Percentiles rank a stretch among this genome's conserved stretches.
phyloP scores from a whole-genome alignment of 92 coral and sea anemone genomes.

The Paragorgia papillata region DNA sequence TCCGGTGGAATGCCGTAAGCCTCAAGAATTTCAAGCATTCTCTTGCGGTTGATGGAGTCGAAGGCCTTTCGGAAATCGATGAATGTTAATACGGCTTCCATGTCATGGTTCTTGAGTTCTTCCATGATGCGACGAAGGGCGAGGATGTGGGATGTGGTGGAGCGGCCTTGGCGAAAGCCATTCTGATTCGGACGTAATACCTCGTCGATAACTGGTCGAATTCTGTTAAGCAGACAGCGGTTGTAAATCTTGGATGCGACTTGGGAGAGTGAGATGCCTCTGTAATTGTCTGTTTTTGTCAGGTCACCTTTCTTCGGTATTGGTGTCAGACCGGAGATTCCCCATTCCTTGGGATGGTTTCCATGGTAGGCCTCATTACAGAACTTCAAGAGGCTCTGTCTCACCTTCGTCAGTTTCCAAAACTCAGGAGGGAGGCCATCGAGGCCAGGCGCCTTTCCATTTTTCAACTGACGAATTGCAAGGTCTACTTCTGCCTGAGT shows the following conservation, averaged over 20 bases:
- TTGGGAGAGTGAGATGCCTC: constrained; percentile 22
- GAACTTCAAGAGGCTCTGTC: constrained; percentile 37
- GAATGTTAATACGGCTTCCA: constrained; percentile 26
- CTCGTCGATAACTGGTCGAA: neutral
- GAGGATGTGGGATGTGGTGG: neutral
- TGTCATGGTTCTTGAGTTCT: constrained; percentile 34
- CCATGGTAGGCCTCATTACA: constrained; percentile 37
- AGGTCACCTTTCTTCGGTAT: neutral
- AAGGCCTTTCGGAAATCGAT: constrained; percentile 56
- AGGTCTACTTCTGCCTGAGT: neutral
- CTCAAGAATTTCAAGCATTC: constrained; percentile 43
- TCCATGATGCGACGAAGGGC: constrained; percentile 35
- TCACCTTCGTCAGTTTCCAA: constrained; percentile 41
- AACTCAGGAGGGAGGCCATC: constrained; percentile 42
- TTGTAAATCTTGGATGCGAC: constrained; percentile 19
- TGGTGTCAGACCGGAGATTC: constrained; percentile 19
- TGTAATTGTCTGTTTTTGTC: constrained; percentile 9
- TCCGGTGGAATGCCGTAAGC: constrained; percentile 48
- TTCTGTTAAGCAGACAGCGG: neutral
- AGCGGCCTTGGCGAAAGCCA: constrained; percentile 9
- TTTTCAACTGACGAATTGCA: neutral
- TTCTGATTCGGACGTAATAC: constrained; percentile 1
- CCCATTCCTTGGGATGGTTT: constrained; percentile 55
- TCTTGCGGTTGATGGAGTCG: constrained; percentile 51
- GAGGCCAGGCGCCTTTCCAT: constrained; percentile 2